A percentile compares a stretch with the other conserved stretches of the same genome.
These are phyloP conservation scores for Pristionchus fissidentatus DNA, from an alignment of 2,888 invertebrate species.

Conservation along the genomic window DNA sequence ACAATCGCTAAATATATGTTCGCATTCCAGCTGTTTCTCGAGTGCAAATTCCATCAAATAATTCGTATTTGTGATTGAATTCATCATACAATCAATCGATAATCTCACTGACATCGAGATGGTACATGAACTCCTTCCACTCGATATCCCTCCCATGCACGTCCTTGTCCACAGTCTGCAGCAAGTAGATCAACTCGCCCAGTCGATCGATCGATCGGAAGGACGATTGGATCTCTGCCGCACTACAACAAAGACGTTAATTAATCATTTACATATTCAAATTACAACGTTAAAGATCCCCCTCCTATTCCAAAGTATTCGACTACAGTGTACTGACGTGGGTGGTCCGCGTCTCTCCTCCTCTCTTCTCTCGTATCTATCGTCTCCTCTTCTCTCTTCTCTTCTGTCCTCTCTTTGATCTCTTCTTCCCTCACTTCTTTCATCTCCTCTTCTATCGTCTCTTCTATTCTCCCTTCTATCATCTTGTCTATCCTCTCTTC, in stretches of 20 bases:
- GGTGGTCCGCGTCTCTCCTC: neutral
- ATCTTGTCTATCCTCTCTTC: neutral
- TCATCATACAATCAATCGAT: neutral
- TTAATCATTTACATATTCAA: neutral
- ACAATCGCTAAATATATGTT: neutral
- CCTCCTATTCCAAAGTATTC: too few species aligned
- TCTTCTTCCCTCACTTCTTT: too few species aligned
- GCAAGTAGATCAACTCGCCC: neutral
- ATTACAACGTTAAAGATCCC: neutral
- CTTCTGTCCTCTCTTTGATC: neutral
- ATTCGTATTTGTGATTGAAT: too few species aligned
- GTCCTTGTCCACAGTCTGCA: neutral
- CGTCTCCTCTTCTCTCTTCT: neutral
- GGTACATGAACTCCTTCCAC: neutral
- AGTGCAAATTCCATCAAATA: too few species aligned
- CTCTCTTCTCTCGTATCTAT: neutral
- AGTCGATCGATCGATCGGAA: neutral
- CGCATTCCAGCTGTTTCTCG: too few species aligned
- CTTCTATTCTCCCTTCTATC: neutral
- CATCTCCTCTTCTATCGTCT: neutral
- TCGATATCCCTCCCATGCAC: neutral
- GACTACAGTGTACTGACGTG: too few species aligned
- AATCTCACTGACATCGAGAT: constrained; percentile 6
- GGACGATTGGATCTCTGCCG: neutral
- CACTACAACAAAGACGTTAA: too few species aligned